phyloP scores from a whole-genome alignment of 2,797 vertebrate species.

The Ptychobarbus kaznakovi region DNA sequence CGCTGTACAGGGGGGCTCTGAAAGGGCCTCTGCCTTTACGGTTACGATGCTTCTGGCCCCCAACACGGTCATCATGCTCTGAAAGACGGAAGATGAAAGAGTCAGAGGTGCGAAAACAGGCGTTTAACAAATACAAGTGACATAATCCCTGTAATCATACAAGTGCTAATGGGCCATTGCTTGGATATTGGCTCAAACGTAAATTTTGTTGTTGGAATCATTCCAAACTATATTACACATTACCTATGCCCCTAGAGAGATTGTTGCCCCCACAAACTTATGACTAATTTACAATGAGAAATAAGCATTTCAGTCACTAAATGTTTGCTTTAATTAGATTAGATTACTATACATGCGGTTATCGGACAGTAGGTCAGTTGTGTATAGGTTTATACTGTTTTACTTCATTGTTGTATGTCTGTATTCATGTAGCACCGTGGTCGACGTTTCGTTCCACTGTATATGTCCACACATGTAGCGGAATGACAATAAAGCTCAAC shows the following conservation, averaged over 20 bases:
- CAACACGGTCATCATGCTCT: constrained; percentile 83
- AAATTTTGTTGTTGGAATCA: background rate
- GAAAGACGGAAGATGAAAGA: background rate
- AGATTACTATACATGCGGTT: background rate
- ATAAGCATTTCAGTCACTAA: background rate
- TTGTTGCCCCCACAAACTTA: background rate
- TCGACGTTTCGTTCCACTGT: no score
- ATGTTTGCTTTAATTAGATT: background rate
- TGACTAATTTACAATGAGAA: background rate
- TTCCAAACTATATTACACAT: background rate
- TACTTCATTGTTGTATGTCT: no score
- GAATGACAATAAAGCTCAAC: no score
- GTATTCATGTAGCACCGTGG: no score
- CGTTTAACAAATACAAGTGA: background rate
- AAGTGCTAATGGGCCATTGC: background rate
- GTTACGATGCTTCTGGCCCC: constrained; percentile 71
- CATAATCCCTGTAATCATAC: background rate
- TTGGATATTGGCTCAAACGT: background rate
- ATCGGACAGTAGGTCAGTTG: no score
- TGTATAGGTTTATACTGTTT: no score
- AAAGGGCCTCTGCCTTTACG: constrained; percentile 83
- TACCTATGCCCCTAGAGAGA: background rate
- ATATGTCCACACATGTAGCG: no score
- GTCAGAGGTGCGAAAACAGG: background rate
- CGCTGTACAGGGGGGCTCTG: constrained; percentile 78